phyloP scores from a whole-genome alignment of 2,888 invertebrate genomes.

The Hydraecia micacea region DNA sequence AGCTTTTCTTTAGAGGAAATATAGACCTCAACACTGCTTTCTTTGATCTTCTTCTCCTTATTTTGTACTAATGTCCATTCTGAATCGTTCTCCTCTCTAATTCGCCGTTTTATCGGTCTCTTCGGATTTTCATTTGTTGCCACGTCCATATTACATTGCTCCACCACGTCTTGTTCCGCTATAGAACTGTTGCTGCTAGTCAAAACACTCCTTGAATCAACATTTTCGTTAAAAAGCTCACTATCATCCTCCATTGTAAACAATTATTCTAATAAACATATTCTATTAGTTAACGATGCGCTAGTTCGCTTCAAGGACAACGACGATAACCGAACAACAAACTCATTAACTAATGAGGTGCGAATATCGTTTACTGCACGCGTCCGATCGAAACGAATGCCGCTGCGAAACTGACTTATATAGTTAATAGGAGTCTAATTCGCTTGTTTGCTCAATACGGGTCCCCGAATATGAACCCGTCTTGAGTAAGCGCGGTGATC shows the following conservation, averaged over 20 bases:
- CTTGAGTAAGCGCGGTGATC: background rate
- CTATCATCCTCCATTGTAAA: background rate
- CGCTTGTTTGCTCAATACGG: background rate
- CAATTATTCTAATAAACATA: no score
- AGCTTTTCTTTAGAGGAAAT: slow-evolving; percentile 7
- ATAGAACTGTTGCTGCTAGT: background rate
- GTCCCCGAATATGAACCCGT: background rate
- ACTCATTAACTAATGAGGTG: background rate
- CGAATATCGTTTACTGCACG: background rate
- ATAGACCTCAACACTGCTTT: slow-evolving; percentile 1
- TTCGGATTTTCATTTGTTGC: background rate
- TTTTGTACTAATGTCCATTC: slow-evolving; percentile 16
- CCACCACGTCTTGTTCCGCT: background rate
- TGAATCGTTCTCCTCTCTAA: background rate
- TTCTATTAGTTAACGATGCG: background rate
- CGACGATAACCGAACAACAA: background rate
- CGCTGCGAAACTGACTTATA: background rate
- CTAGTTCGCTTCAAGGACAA: background rate
- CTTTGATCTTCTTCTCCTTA: slow-evolving; percentile 16
- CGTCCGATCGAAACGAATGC: background rate
- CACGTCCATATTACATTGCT: background rate
- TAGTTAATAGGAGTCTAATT: background rate
- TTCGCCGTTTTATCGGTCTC: background rate
- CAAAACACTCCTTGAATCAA: background rate
- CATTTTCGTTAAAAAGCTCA: background rate